A percentile compares a stretch with the other conserved stretches of the same genome.
Evolutionary conservation across 2,888 invertebrate genomes (phyloP).

Genomic region (Platerodrilus igneus): DNA sequence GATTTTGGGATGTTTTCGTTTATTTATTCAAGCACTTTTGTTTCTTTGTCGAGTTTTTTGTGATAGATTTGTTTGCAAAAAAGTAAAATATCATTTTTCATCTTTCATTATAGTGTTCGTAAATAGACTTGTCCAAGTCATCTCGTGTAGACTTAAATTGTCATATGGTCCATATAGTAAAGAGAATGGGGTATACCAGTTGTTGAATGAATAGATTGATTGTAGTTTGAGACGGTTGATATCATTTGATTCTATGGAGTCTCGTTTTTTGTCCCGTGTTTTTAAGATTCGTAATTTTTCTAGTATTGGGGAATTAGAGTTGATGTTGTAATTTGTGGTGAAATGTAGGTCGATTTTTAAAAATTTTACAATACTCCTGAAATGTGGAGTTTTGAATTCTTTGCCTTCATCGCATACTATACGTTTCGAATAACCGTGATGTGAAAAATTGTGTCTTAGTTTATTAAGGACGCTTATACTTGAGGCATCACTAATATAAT

Average conservation of each 20-base stretch:
- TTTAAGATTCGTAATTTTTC: conserved; percentile 5
- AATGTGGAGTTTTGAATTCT: not conserved
- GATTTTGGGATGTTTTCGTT: conserved; percentile 13
- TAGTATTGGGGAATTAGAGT: not conserved
- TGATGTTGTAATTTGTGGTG: conserved; percentile 1
- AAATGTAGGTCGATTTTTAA: conserved; percentile 3
- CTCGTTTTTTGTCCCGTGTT: not conserved
- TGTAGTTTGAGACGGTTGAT: not conserved
- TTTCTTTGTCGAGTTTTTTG: not conserved
- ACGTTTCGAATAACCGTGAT: not conserved
- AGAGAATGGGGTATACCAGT: not conserved
- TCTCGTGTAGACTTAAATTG: not conserved
- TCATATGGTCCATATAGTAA: too few species aligned
- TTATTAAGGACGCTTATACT: not conserved
- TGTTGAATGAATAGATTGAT: conserved; percentile 6
- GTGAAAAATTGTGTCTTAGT: not conserved
- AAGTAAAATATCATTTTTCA: conserved; percentile 3
- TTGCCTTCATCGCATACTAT: conserved; percentile 6
- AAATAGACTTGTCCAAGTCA: conserved; percentile 1
- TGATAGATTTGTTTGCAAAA: conserved; percentile 1
- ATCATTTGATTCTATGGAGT: conserved; percentile 2
- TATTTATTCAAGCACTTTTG: conserved; percentile 4
- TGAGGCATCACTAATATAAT: not conserved
- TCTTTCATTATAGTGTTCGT: conserved; percentile 19
- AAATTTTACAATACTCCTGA: not conserved